Base-by-base conservation (phyloP, 2,888 invertebrate genomes). In the Drosophila phalerata region DNA sequence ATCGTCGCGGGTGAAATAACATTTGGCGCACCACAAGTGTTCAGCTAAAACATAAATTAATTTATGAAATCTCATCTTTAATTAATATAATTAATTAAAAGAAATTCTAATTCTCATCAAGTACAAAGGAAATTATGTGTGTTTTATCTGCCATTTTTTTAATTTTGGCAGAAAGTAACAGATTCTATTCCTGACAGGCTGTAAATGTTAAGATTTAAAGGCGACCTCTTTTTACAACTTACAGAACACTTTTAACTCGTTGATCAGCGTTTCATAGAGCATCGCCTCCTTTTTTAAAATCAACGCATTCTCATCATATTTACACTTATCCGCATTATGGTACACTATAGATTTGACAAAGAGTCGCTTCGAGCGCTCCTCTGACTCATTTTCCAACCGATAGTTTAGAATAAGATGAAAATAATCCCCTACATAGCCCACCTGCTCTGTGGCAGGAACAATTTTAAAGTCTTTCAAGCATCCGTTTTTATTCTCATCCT, bases 1-100 rank as follows among this genome's bases (percentile, higher is more conserved):
- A 80, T 92, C 90, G 10, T 90, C 73, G 6, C 91, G 91, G 0
- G 82, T 74, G 25, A 90, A 90, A 57, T 91, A 93, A 69, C 92
- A 92, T 37, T 90, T 82, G 48, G 93, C 91, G 38, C 89, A 83
- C 91, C 91, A 91, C 19, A 84, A 62, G 48, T 81, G 81, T 5
- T 74, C 38, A 42, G 91, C 91, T 85, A 5, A 40, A 37, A 32
- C 5, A 0, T 10, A 2, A 22, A 38, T 5, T 4, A 51, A 30
- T 3, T 13, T 34, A 47, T 10, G 10, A 10, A 28, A 28, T 30
- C 2, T n/a, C n/a, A n/a, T n/a, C n/a, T n/a, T n/a, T n/a, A n/a
- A n/a, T n/a, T n/a, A n/a, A n/a, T n/a, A n/a, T n/a, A n/a, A n/a
- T n/a, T n/a, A n/a, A n/a, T n/a, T n/a, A n/a, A n/a, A n/a, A n/a